phyloP scores from a whole-genome alignment of 2,888 invertebrate species.

The Esperia sulphurella region DNA sequence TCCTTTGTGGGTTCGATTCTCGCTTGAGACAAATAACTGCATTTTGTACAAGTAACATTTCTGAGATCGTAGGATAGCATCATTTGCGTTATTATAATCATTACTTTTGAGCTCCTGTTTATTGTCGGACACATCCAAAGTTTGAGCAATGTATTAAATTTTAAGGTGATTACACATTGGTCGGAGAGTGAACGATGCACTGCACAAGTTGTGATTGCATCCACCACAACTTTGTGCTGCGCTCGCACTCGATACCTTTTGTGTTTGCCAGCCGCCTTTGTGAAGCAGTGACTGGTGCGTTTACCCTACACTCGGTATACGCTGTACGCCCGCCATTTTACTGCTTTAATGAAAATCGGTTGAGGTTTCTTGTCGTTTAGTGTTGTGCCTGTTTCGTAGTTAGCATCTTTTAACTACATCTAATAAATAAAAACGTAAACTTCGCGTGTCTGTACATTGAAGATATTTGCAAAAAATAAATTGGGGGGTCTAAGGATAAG shows the following conservation, averaged over 20 bases:
- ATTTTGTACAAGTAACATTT: too few species aligned
- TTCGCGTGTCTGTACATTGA: too few species aligned
- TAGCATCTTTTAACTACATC: too few species aligned
- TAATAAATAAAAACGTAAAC: too few species aligned
- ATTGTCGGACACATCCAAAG: not conserved
- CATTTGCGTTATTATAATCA: too few species aligned
- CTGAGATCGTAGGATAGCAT: too few species aligned
- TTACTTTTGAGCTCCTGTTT: not conserved
- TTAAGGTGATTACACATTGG: constrained; percentile 47
- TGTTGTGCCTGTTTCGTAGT: not conserved
- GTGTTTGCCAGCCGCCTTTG: constrained; percentile 56
- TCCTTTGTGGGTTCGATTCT: too few species aligned
- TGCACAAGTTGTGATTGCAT: constrained; percentile 67
- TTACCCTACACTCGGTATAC: constrained; percentile 47
- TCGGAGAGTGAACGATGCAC: constrained; percentile 30
- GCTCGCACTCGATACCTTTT: constrained; percentile 56
- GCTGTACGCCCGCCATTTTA: constrained; percentile 26
- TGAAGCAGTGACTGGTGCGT: constrained; percentile 40
- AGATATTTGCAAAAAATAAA: too few species aligned
- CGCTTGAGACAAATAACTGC: too few species aligned
- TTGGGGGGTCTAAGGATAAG: too few species aligned
- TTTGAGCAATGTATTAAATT: constrained; percentile 23
- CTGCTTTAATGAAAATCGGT: constrained; percentile 29
- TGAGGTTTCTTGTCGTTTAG: constrained; percentile 11
- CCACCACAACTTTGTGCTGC: constrained; percentile 52